These are phyloP conservation scores for Troides oblongomaculatus DNA, from an alignment of 2,888 invertebrate genomes.

Conservation along the genomic window DNA sequence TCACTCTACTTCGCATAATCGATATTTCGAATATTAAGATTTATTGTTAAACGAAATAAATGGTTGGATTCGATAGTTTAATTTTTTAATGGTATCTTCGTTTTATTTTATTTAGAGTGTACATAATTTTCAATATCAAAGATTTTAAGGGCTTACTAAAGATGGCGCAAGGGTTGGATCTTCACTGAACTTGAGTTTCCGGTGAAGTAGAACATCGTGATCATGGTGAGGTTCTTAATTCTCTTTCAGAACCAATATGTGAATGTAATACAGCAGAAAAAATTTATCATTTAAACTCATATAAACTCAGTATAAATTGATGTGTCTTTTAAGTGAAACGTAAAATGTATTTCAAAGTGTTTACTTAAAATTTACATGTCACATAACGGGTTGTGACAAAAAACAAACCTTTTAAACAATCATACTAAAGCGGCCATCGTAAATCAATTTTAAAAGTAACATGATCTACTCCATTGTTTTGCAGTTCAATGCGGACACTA, in stretches of 20 bases:
- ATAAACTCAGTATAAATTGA: neutral
- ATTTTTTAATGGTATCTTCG: neutral
- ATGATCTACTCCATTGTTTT: constrained; percentile 57
- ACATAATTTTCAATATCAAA: too few species aligned
- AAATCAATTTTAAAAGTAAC: constrained; percentile 65
- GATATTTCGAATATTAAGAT: constrained; percentile 37
- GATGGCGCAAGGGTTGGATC: too few species aligned
- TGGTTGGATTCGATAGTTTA: constrained; percentile 15
- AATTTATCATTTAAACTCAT: too few species aligned
- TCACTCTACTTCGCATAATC: constrained; percentile 57
- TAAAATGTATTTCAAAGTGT: constrained; percentile 1
- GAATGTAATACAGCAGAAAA: too few species aligned
- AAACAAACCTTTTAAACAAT: constrained; percentile 17
- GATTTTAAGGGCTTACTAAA: too few species aligned
- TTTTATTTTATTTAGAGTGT: too few species aligned
- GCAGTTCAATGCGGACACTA: constrained; percentile 38
- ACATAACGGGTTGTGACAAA: constrained; percentile 24
- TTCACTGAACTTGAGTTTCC: too few species aligned
- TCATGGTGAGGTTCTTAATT: too few species aligned
- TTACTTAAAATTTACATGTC: constrained; percentile 6
- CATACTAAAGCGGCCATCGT: constrained; percentile 35
- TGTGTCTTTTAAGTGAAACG: neutral
- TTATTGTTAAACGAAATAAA: constrained; percentile 26
- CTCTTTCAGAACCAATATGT: too few species aligned
- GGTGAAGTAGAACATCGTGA: too few species aligned